Base-by-base conservation (phyloP, 2,797 vertebrate species). In the Phataginus tetradactyla region DNA sequence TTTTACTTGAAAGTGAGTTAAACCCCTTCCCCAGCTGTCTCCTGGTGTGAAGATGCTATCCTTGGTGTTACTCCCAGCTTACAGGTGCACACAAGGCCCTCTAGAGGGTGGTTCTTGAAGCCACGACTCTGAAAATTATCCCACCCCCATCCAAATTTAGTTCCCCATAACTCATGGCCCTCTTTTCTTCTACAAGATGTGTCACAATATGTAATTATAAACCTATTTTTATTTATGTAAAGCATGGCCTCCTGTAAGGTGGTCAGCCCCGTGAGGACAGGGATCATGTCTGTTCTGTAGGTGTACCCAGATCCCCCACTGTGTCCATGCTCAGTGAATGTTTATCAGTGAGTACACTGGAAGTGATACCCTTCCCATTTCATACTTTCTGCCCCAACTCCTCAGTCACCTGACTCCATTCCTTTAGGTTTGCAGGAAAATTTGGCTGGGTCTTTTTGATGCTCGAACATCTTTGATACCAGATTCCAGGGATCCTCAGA, bases 401-500 rank as follows among this genome's bases (percentile, higher is more conserved):
- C 74, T 93, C n/a, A 87, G 53, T 77, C 27, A 12, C 27, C 39
- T 42, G 5, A 8, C 21, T 63, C 15, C 1, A 8, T 59, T 29
- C 71, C 34, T 75, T 32, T 93, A 99, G 99, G 99, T 99, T 10
- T 99, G 99, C 95, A 99, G 99, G 96, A 99, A 99, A 98, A 99
- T 99, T 25, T 99, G 99, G 99, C 98, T 99, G 69, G 99, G 99
- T 93, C 98, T 99, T 27, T 99, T 99, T 89, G 99, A 99, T 96
- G 98, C 99, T 72, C 99, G 99, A 98, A 98, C 99, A 1, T 99
- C 99, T 37, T 98, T 99, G 96, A 98, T 99, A 97, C 98, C 99
- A 7, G 99, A 99, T 97, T 98, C 99, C 96, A 99, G 99, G 90
- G 99, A 99, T 97, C 99, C 99, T 25, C 99, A 99, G 98, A 99